Conservation (phyloP, 2,888 invertebrate genomes). For the Scaptomyza caliginosa region DNA sequence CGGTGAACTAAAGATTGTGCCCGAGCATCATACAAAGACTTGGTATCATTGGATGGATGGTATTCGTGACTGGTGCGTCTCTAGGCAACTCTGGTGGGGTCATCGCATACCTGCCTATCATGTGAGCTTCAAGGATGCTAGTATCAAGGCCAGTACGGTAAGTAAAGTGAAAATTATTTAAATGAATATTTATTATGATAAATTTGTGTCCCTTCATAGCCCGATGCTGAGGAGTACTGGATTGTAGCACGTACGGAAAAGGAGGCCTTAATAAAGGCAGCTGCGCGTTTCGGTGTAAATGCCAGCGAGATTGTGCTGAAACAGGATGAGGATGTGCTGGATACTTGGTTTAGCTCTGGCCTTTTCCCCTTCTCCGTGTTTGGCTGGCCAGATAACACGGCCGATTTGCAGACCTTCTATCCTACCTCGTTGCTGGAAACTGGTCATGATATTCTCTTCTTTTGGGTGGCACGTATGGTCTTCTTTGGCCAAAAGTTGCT, state of each 20-base stretch:
- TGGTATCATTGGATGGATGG: conserved; percentile 99
- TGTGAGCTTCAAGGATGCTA: conserved; percentile 86
- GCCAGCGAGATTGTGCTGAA: conserved; percentile 86
- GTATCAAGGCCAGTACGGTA: conserved; percentile 80
- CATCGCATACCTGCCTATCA: conserved; percentile 98
- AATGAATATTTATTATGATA: not conserved
- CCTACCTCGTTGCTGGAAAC: conserved; percentile 97
- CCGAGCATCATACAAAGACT: conserved; percentile 94
- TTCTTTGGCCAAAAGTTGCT: conserved; percentile 97
- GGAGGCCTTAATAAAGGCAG: conserved; percentile 92
- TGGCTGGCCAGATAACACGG: conserved; percentile 96
- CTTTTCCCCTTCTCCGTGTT: conserved; percentile 98
- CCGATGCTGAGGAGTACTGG: conserved; percentile 88
- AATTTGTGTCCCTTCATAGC: conserved; percentile 44
- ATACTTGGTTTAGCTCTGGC: conserved; percentile 99
- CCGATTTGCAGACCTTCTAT: conserved; percentile 91
- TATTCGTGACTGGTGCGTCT: conserved; percentile 99
- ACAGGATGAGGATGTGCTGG: conserved; percentile 97
- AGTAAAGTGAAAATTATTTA: conserved; percentile 50
- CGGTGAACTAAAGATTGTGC: conserved; percentile 94
- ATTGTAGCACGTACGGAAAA: conserved; percentile 89
- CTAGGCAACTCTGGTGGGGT: conserved; percentile 99
- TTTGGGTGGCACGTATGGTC: conserved; percentile 99
- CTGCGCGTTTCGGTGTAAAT: conserved; percentile 87
- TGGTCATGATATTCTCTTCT: conserved; percentile 98